Base-by-base conservation (phyloP, 1,140 invertebrate genomes). In the Pseudomyrmex pallidus region DNA sequence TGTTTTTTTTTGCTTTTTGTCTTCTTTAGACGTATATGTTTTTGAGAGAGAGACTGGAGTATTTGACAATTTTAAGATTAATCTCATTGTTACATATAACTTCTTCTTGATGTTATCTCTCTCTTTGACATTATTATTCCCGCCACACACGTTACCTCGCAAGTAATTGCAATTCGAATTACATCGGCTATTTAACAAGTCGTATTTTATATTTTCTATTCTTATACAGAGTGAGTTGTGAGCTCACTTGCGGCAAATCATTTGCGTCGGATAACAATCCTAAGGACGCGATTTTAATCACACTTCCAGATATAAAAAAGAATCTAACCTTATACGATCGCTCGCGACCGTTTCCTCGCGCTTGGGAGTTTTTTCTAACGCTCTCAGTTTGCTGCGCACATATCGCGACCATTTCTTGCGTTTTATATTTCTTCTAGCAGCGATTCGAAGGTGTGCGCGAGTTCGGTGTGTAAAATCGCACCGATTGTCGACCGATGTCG, bases 401-500 rank as follows among this genome's bases (percentile, higher is more conserved):
- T 35, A 35, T 7, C 35, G 35, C 35, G 35, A 35, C 64, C 35
- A 9, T 25, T 76, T 48, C 17, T 48, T 59, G 44, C 12, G 9
- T 78, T 78, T 48, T 25, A 35, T 57, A 70, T 44, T 70, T 70
- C 54, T 20, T 59, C 20, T 64, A 59, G 7, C 2, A 12, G 52
- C 54, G 44, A 35, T 3, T 57, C 52, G 7, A 25, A 56, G 13
- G 5, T 22, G 52, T 10, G 20, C 12, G 13, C 10, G 48, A 25
- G 52, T 48, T 46, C 10, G 64, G n/a, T 46, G 13, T 74, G 5
- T 35, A 35, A 35, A 35, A 35, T 15, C 46, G 72, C 72, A n/a
- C n/a, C n/a, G 44, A 74, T 77, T 67, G 61, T 77, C 48, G 48
- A 22, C 12, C 48, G 25, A 66, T 66, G 48, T 66, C 61, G n/a